These are phyloP conservation scores for Gorsachius magnificus DNA, from an alignment of 2,797 vertebrate species.

Conservation along the genomic window DNA sequence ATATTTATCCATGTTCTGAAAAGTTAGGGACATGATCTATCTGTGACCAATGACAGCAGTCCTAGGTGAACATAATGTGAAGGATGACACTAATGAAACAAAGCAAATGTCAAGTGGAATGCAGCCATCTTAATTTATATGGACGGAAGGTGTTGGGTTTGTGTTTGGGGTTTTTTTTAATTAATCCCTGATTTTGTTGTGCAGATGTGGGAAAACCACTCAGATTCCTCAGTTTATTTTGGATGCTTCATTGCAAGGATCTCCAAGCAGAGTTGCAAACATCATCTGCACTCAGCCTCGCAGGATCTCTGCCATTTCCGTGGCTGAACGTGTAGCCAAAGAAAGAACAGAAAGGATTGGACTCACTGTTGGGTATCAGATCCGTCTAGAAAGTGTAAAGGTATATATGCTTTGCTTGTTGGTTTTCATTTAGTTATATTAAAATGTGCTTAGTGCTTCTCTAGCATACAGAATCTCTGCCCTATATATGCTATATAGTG, in stretches of 20 bases:
- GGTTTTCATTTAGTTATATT: neutral
- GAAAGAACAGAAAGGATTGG: slow-evolving; percentile 91
- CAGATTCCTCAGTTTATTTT: slow-evolving; percentile 98
- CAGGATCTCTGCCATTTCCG: slow-evolving; percentile 94
- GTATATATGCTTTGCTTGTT: slow-evolving; percentile 66
- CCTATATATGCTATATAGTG: neutral
- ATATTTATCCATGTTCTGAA: neutral
- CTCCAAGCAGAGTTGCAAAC: slow-evolving; percentile 84
- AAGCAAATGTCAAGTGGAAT: neutral
- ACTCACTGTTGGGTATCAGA: slow-evolving; percentile 94
- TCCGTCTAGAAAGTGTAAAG: slow-evolving; percentile 94
- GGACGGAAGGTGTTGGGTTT: neutral
- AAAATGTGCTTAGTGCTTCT: neutral
- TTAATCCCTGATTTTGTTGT: slow-evolving; percentile 4
- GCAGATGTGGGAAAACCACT: slow-evolving; percentile 96
- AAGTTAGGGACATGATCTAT: neutral
- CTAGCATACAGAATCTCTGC: neutral
- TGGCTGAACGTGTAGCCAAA: slow-evolving; percentile 92
- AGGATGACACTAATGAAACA: neutral
- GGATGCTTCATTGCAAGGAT: slow-evolving; percentile 85
- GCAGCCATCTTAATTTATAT: neutral
- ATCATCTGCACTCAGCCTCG: slow-evolving; percentile 97
- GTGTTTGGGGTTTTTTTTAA: neutral
- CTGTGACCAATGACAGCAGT: neutral
- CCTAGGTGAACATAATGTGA: neutral